Evolutionary conservation across 2,113 vertebrate genomes (phyloP).

Genomic region (Microtus oregoni): DNA sequence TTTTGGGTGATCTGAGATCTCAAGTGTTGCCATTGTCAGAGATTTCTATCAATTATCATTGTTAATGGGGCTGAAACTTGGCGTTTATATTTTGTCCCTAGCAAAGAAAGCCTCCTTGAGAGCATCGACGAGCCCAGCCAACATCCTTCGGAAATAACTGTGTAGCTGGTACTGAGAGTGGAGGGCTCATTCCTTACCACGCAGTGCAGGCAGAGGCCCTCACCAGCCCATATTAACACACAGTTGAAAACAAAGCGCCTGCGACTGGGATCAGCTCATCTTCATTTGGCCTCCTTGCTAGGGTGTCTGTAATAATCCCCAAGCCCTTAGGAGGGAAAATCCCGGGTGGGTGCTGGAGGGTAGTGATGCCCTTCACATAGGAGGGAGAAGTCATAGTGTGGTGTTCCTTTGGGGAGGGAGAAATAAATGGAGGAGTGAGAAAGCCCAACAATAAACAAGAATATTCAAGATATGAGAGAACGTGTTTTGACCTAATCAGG

Average conservation of each 20-base stretch:
- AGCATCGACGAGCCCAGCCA: background rate
- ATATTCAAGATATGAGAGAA: background rate
- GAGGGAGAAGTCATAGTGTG: slow-evolving; percentile 16
- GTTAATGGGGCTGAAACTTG: slow-evolving; percentile 55
- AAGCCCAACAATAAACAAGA: background rate
- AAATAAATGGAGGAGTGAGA: background rate
- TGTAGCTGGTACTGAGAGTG: background rate
- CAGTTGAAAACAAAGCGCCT: slow-evolving; percentile 52
- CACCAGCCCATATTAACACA: slow-evolving; percentile 15
- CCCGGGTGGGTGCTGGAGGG: background rate
- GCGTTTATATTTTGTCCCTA: slow-evolving; percentile 46
- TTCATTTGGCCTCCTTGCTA: background rate
- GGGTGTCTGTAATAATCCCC: background rate
- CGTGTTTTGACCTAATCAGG: background rate
- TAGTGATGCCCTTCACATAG: background rate
- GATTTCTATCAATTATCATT: slow-evolving; percentile 39
- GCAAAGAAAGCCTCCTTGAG: slow-evolving; percentile 57
- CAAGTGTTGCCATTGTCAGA: background rate
- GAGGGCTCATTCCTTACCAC: background rate
- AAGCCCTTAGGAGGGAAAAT: background rate
- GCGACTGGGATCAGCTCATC: background rate
- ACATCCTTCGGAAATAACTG: background rate
- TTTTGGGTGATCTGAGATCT: background rate
- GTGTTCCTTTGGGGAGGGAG: background rate
- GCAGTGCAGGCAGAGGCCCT: background rate